Base-by-base conservation (phyloP, 30 jellyfish, hydroid and myxozoan species). In the Aurelia sp. region DNA sequence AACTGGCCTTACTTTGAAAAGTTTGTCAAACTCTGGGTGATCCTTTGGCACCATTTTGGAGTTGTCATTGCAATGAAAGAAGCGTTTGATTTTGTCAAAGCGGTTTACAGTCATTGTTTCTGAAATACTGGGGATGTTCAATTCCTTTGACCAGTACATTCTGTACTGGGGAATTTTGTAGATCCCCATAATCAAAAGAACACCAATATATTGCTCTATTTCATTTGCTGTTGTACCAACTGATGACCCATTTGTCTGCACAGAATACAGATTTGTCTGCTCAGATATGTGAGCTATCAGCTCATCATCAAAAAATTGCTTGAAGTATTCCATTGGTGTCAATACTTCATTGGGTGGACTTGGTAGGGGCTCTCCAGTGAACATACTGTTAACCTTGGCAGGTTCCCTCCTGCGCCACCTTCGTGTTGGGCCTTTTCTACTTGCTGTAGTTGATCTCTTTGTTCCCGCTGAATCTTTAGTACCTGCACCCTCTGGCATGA, bases 131-230 rank as follows among this genome's bases (percentile, higher is more conserved):
- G 61, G 48, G 16, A 82, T 27, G 16, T 53, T 58, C 19, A 66
- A 44, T 6, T n/a, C 73, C 1, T 24, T 35, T 40, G 88, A 18
- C 92, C 91, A 82, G 58, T 82, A 69, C 81, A 62, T 74, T 44
- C 92, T 82, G 22, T 35, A 50, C 44, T 51, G 66, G n/a, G 92
- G 92, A 10, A 82, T 51, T 59, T 68, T 64, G 17, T 69, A 44
- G n/a, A 82, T 55, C 33, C n/a, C 85, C 64, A 15, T 20, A 44
- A 6, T 64, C 47, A 27, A 27, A 27, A 27, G 33, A 27, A 27
- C 33, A 27, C 33, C 33, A 27, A 27, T 27, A 27, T 27, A 82
- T 68, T 70, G 71, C 30, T 69, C 92, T 17, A 69, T 71, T 2
- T 82, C 92, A 69, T 51, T 69, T 15, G 24, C 60, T 15, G 58